Base-by-base conservation (phyloP, 2,113 vertebrate genomes). In the Chauna torquata region DNA sequence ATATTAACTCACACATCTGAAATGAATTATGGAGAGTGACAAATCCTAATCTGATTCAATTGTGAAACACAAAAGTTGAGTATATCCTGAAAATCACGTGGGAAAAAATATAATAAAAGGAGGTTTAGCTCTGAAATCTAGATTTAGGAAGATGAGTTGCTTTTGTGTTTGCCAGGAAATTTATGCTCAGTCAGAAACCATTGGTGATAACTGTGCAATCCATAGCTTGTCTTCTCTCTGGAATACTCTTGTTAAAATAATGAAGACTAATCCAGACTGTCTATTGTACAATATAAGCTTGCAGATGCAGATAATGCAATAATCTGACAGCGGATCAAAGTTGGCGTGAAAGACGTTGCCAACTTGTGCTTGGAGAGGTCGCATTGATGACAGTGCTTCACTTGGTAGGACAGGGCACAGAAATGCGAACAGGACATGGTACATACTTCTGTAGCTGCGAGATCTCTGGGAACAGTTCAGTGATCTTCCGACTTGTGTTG, bases 361-460 rank as follows among this genome's bases (percentile, higher is more conserved):
- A 80, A 12, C 30, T 62, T 89, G 66, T 1, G 0, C 19, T 42
- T 86, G 52, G 32, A 90, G n/a, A 47, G 15, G 36, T 28, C 36
- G 7, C 10, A 4, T 7, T 30, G 82, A 10, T 57, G 40, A n/a
- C 7, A 45, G 8, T 34, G 36, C 40, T 86, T 72, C 38, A 8
- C 70, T 87, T 86, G 10, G 47, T n/a, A 16, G 42, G 28, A 16
- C 2, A 1, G 28, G 16, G 30, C 34, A 7, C 47, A 69, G 82
- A 40, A 71, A 66, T 0, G 1, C 24, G 27, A 57, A 36, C 8
- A 40, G 59, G 32, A 42, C 0, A 1, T 34, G 19, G 23, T 40
- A 16, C 24, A 9, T 18, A 6, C 27, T 78, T 45, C 12, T 27
- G 16, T 54, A 58, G 28, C 7, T 10, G 19, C 17, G 42, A 52